These are phyloP conservation scores for Halcyon leucocephala DNA, from an alignment of 2,797 vertebrate species.

Conservation along the genomic window DNA sequence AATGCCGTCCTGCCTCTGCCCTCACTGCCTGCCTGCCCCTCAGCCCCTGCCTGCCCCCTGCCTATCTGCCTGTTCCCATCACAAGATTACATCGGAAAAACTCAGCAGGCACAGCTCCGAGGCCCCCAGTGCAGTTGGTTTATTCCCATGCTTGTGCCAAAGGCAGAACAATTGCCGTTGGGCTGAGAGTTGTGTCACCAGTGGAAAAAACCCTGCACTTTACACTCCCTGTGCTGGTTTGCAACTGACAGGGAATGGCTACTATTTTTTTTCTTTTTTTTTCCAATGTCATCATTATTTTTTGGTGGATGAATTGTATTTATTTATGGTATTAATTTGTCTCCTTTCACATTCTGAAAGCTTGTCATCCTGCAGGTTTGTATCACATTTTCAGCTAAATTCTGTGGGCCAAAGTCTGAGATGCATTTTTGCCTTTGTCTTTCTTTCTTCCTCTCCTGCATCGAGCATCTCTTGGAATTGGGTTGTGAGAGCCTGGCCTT, in stretches of 20 bases:
- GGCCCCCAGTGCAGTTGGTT: not conserved
- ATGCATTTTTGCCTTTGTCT: not conserved
- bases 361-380: not conserved
- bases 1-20: not conserved
- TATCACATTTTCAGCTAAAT: not conserved
- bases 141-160: not conserved
- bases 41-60: not conserved
- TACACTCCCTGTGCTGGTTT: accelerated
- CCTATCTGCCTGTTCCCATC: not conserved
- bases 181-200: too few relatives aligned
- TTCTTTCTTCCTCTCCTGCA: not conserved
- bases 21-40: not conserved
- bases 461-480: not conserved
- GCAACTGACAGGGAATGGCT: not conserved
- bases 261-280: not conserved
- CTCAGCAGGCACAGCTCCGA: accelerated
- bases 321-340: not conserved
- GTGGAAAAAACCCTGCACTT: not conserved
- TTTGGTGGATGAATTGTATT: not conserved
- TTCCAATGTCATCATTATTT: not conserved
- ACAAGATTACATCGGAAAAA: not conserved
- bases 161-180: not conserved
- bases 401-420: not conserved
- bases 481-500: conserved; percentile 33
- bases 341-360: not conserved